Base-by-base conservation (phyloP, 2,113 vertebrate genomes). In the Elanoides forficatus region DNA sequence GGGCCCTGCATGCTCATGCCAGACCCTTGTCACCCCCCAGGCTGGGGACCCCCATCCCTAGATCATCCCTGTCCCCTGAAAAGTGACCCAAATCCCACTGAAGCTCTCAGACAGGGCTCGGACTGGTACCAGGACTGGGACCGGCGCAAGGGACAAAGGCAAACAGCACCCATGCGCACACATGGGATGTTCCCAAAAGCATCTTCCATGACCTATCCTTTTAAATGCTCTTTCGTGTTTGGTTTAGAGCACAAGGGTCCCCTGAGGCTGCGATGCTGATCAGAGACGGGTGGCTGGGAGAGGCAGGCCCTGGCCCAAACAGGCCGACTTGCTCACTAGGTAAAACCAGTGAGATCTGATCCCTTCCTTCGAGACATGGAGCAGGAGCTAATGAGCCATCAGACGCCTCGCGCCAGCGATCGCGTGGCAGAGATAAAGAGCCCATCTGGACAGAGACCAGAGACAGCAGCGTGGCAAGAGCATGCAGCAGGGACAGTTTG, bases 161-260 rank as follows among this genome's bases (percentile, higher is more conserved):
- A 23, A 65, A 32, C 0, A 3, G 30, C 6, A 16, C 22, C 40
- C 5, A 2, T 11, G 11, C 2, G 0, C 11, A 1, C 27, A 3
- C 0, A 2, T 4, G n/a, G 25, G 48, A 59, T 13, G 38, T 47
- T 20, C 68, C 48, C 43, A 3, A n/a, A 25, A 34, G 23, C 36
- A 15, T 8, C 73, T 7, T 8, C n/a, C 4, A 2, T 7, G 13
- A 23, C 25, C 65, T 56, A 32, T 10, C 2, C 0, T 19, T 50
- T 36, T 7, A 27, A 50, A 27, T 7, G 9, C 29, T 45, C 3
- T 26, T 40, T 52, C 6, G 1, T 16, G 25, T 52, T 42, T 6
- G 14, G 16, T 30, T 67, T 20, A 1, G 52, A 66, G 52, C 59
- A 25, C 15, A 3, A 15, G 34, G 52, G 58, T 29, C 13, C 38